Evolutionary conservation across 2,113 vertebrate genomes (phyloP), one percentile per base, ranked within the genome.

Genomic region (Theristicus caerulescens): DNA sequence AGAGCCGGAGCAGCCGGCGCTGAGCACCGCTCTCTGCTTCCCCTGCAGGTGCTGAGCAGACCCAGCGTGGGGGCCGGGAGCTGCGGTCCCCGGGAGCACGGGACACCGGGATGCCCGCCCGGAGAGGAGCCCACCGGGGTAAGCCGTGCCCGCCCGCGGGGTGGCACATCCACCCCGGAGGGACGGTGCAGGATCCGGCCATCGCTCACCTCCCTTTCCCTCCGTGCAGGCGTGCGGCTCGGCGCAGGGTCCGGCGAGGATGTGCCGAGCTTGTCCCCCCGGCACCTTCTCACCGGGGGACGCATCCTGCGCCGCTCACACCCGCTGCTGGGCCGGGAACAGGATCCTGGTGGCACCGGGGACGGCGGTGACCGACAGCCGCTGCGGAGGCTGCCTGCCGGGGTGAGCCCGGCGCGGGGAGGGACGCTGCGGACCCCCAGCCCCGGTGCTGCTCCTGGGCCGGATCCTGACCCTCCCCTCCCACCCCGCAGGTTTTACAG

Each of bases 61-160:
- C 34, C 98, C 54, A 72, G 96, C 44, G 85, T 87, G 26, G 97
- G 96, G 88, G 94, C 96, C 15, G 85, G 98, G 85, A 97, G 94
- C 95, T 98, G 98, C 76, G 88, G 83, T n/a, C 84, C 88, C 85
- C 73, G 61, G 77, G 82, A 92, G 20, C 94, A 32, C 16, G 18
- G 74, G 13, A 16, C 27, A 1, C 51, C 36, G 3, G 89, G 89
- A 44, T 99, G 99, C 90, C 98, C 98, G 0, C 98, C 98, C 0
- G 99, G 99, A 42, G 97, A 98, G 92, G 98, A 99, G 94, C 99
- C 99, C 13, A 78, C 91, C 10, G 97, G 96, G 98, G 99, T 99
- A 93, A 99, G 98, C 69, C 0, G 3, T 24, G 42, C 57, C 38
- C 20, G 0, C 13, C 21, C 0, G 1, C 3, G 16, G 13, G 0